Evolutionary conservation across 2,797 vertebrate genomes (phyloP).

Genomic region (Pyrocephalus nanus): DNA sequence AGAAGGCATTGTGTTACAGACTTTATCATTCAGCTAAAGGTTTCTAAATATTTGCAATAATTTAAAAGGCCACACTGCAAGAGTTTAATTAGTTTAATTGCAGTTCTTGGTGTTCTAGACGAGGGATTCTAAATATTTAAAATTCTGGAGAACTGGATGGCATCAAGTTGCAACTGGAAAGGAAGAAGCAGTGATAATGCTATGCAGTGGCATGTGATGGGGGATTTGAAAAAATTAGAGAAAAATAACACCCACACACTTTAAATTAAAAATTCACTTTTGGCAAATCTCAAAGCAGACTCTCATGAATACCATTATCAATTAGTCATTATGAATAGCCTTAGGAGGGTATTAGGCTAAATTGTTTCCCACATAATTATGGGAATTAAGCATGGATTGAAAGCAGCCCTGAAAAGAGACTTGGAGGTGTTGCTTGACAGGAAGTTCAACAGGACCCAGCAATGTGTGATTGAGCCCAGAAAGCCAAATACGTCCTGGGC

Average conservation of each 20-base stretch:
- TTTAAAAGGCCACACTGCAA: background rate
- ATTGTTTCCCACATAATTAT: background rate
- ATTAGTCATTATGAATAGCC: background rate
- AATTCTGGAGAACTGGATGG: background rate
- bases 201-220: background rate
- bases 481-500: background rate
- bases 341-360: background rate
- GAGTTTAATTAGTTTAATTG: conserved; percentile 5
- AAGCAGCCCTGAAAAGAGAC: background rate
- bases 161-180: background rate
- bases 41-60: background rate
- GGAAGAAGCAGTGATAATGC: background rate
- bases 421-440: background rate
- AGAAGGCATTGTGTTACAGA: background rate
- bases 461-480: background rate
- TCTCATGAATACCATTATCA: background rate
- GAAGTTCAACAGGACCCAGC: background rate
- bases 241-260: background rate
- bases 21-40: background rate
- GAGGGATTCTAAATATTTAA: background rate
- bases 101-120: background rate
- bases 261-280: background rate
- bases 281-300: background rate
- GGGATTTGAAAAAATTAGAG: background rate
- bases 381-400: background rate